phyloP scores from a whole-genome alignment of 2,797 vertebrate genomes.

The Enteromius mattozi region DNA sequence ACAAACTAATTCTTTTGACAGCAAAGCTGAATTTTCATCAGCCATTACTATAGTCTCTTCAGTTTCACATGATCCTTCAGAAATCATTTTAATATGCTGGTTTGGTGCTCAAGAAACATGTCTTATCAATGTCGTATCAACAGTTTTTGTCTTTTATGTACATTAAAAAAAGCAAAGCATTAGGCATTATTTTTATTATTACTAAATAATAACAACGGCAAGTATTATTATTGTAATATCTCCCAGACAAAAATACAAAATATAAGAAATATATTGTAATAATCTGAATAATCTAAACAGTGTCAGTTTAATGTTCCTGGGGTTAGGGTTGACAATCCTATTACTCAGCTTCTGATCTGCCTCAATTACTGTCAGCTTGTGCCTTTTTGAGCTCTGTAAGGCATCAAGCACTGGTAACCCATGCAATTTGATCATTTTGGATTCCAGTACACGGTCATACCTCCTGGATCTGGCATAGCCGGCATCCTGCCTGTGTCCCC shows the following conservation, averaged over 20 bases:
- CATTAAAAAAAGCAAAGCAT: neutral
- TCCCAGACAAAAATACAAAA: no score
- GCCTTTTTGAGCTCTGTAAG: neutral
- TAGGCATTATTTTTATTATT: neutral
- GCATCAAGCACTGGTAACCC: neutral
- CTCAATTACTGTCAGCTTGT: neutral
- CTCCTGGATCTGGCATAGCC: slow-evolving; percentile 92
- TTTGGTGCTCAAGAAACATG: neutral
- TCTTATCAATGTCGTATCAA: neutral
- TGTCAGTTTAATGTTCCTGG: neutral
- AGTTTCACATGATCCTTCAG: neutral
- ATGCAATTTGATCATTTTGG: neutral
- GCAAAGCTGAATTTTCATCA: neutral
- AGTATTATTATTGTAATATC: neutral
- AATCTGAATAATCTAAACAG: neutral
- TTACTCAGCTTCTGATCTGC: neutral
- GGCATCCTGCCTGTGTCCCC: slow-evolving; percentile 83
- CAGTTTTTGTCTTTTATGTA: neutral
- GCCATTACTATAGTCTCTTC: neutral
- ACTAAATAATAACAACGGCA: neutral
- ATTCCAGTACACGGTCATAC: slow-evolving; percentile 69
- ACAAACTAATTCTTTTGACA: neutral
- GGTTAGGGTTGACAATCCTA: neutral
- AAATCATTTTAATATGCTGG: neutral
- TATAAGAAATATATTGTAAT: neutral